These are phyloP conservation scores for Macaria liturata DNA, from an alignment of 2,888 invertebrate genomes.

Conservation along the genomic window DNA sequence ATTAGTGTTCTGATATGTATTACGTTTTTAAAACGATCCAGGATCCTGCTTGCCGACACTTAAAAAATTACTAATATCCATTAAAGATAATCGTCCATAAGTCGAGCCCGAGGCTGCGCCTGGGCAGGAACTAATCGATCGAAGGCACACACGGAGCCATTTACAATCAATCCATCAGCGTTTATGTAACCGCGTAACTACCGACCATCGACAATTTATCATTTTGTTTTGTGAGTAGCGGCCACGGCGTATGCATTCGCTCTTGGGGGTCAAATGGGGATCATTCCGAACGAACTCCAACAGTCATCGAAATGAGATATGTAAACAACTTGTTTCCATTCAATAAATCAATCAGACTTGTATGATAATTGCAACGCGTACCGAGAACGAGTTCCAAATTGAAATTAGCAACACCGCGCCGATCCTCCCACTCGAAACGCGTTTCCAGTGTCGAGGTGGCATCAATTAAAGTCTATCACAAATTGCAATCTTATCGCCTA, in stretches of 20 bases:
- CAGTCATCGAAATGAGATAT: constrained; percentile 61
- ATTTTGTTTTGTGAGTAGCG: constrained; percentile 79
- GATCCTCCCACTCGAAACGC: constrained; percentile 24
- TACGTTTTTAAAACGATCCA: constrained; percentile 54
- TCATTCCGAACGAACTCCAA: constrained; percentile 58
- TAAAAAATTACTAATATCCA: constrained; percentile 72
- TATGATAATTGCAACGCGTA: constrained; percentile 24
- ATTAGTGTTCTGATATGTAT: constrained; percentile 59
- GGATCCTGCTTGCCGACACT: constrained; percentile 65
- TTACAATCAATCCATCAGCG: constrained; percentile 82
- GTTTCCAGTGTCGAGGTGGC: constrained; percentile 31
- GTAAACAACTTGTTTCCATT: constrained; percentile 61
- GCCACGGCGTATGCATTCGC: constrained; percentile 43
- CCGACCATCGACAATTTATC: constrained; percentile 79
- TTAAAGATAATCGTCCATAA: constrained; percentile 77
- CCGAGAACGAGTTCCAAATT: constrained; percentile 22
- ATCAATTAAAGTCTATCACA: constrained; percentile 57
- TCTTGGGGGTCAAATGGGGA: constrained; percentile 70
- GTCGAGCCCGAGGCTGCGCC: constrained; percentile 60
- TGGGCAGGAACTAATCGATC: constrained; percentile 77
- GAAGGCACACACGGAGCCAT: constrained; percentile 70
- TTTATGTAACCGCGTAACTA: constrained; percentile 78
- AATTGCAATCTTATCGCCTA: constrained; percentile 59
- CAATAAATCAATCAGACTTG: constrained; percentile 45
- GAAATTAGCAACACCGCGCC: constrained; percentile 24